Base-by-base conservation (phyloP, 2,113 vertebrate genomes). In the Zootoca vivipara region DNA sequence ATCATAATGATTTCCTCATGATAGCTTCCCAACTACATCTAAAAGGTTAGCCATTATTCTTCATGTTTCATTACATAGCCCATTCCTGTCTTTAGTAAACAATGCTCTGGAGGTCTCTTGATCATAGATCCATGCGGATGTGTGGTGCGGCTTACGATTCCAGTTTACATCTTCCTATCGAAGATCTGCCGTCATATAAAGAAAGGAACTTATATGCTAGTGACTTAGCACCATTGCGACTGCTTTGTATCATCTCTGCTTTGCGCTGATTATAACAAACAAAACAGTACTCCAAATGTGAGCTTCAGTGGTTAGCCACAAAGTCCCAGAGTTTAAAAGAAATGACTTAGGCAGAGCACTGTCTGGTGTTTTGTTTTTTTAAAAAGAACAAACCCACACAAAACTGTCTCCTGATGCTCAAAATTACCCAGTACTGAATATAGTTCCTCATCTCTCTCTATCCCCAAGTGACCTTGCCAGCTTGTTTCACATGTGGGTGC, bases 21-120 rank as follows among this genome's bases (percentile, higher is more conserved):
- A 30, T 40, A 89, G 35, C 38, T 90, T 8, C 81, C 1, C n/a
- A 65, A 85, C 88, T 81, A 26, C 82, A 73, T 75, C 79, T 78
- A 79, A 91, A 90, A 89, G 85, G n/a, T 67, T 35, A 24, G 42
- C 28, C 87, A 87, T 93, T 87, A 33, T 87, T 24, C 87, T 90
- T 85, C 77, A 52, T 89, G 40, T 79, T 84, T 64, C 62, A 81
- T 58, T 83, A 15, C 13, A 0, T 42, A 42, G 52, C 80, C n/a
- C 38, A 85, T 56, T 75, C 15, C 33, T 86, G 75, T 16, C 72
- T 78, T 79, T 38, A 85, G 35, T 40, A 89, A 84, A 70, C 70
- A 65, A 78, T 28, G 24, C 67, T 24, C 20, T 15, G 40, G 77
- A 40, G 28, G 16, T 78, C 18, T 86, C 86, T 78, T 40, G 42